phyloP scores from a whole-genome alignment of 2,888 invertebrate genomes.

The Clanis bilineata region DNA sequence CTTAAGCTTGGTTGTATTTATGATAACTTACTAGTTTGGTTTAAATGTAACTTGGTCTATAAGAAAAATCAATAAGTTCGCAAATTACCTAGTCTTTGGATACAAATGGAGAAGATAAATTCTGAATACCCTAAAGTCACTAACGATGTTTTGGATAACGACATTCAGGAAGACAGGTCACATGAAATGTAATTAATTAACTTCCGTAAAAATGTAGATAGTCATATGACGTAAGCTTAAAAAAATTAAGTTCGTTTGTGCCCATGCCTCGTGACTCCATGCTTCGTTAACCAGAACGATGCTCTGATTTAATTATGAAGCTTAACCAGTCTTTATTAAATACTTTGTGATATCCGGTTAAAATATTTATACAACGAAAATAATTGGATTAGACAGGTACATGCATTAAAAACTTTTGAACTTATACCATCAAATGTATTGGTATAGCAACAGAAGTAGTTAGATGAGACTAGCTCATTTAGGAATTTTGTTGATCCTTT shows the following conservation, averaged over 20 bases:
- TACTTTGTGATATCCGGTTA: conserved; percentile 70
- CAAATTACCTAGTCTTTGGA: too few species aligned
- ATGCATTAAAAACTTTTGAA: not conserved
- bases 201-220: not conserved
- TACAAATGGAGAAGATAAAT: too few species aligned
- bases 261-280: conserved; percentile 51
- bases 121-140: too few species aligned
- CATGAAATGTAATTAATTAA: not conserved
- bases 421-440: not conserved
- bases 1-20: too few species aligned
- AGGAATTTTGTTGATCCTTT: not conserved
- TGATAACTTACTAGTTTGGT: too few species aligned
- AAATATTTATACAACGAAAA: conserved; percentile 23
- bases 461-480: too few species aligned
- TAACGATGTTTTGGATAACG: not conserved
- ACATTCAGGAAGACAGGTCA: not conserved
- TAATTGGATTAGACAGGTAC: not conserved
- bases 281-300: conserved; percentile 60
- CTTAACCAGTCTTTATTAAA: conserved; percentile 50
- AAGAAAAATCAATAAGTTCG: too few species aligned
- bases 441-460: not conserved
- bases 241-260: conserved; percentile 37
- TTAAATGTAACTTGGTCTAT: too few species aligned
- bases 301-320: conserved; percentile 64
- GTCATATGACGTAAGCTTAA: conserved; percentile 17